These are phyloP conservation scores for Solen grandis DNA, from an alignment of 1,140 invertebrate genomes.

Conservation along the genomic window DNA sequence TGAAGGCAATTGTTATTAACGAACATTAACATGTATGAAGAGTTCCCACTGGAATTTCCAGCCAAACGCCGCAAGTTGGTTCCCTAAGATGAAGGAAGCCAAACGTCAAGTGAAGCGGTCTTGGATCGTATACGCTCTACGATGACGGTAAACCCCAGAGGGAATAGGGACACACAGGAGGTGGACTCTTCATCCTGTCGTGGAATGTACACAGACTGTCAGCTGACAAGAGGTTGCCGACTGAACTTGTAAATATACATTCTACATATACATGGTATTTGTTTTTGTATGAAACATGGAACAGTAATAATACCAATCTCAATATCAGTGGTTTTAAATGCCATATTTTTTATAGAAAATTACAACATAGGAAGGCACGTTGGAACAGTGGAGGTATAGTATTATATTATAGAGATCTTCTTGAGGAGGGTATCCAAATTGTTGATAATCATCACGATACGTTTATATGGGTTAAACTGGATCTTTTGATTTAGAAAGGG, in stretches of 20 bases:
- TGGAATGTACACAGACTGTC: slow-evolving; percentile 2
- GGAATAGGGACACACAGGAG: neutral
- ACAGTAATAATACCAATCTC: neutral
- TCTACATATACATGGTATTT: slow-evolving; percentile 15
- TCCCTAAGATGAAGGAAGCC: slow-evolving; percentile 4
- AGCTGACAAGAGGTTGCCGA: neutral
- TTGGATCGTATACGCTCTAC: slow-evolving; percentile 1
- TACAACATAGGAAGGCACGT: slow-evolving; percentile 8
- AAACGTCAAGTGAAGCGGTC: neutral
- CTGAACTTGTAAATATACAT: too few relatives aligned
- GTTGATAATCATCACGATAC: slow-evolving; percentile 18
- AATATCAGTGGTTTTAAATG: slow-evolving; percentile 1
- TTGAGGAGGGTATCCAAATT: neutral
- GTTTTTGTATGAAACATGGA: slow-evolving; percentile 23
- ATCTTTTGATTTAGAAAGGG: neutral
- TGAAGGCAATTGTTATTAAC: neutral
- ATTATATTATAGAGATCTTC: neutral
- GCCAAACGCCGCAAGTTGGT: neutral
- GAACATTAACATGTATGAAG: slow-evolving; percentile 6
- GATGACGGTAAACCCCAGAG: neutral
- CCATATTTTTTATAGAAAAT: slow-evolving; percentile 11
- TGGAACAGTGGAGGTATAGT: slow-evolving; percentile 25
- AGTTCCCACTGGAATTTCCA: slow-evolving; percentile 14
- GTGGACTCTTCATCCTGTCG: too few relatives aligned
- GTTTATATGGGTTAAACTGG: slow-evolving; percentile 20